Evolutionary conservation across 2,797 vertebrate species (phyloP).

Genomic region (Lophotriccus pileatus): DNA sequence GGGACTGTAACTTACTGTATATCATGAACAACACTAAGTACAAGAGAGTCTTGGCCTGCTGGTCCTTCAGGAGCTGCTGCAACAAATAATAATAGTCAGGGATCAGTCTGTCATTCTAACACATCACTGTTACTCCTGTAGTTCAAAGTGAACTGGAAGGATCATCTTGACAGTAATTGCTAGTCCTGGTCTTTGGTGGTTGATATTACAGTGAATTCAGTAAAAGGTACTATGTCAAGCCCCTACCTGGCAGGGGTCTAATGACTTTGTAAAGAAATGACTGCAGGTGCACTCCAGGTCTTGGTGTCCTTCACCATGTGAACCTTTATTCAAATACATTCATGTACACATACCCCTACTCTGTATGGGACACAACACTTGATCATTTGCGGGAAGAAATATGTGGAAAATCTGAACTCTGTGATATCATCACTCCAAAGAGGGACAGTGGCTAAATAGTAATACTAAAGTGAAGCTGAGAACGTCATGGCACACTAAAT

Average conservation of each 20-base stretch:
- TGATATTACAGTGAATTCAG: neutral
- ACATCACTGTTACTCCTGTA: neutral
- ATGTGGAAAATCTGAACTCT: neutral
- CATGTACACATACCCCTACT: rapidly evolving
- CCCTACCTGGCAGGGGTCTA: neutral
- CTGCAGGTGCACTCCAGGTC: neutral
- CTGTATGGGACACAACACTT: neutral
- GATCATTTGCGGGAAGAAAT: neutral
- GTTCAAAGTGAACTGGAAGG: neutral
- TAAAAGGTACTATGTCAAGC: neutral
- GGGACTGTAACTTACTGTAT: neutral
- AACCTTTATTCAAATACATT: neutral
- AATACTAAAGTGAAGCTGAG: neutral
- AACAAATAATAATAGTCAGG: neutral
- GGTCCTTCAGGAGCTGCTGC: neutral
- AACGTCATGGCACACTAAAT: neutral
- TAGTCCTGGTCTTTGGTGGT: neutral
- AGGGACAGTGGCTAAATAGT: neutral
- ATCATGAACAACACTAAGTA: neutral
- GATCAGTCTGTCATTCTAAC: neutral
- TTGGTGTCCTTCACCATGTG: neutral
- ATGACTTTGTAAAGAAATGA: neutral
- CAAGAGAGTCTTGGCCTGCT: neutral
- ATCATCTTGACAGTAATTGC: neutral
- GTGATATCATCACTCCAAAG: neutral